Base-by-base conservation (phyloP, 2,888 invertebrate species). In the Idaea aversata region DNA sequence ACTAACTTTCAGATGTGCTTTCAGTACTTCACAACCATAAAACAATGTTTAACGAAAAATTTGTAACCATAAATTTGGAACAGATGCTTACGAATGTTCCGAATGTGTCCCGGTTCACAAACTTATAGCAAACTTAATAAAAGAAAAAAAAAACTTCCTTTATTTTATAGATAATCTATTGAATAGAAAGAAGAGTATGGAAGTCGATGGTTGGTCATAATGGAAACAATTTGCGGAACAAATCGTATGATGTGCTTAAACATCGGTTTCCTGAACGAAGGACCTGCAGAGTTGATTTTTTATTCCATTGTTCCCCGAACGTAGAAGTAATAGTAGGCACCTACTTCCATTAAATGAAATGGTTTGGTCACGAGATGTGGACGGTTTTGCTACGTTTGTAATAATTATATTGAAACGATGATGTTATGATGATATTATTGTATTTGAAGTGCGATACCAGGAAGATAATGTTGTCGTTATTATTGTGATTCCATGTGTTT, bases 231-330 rank as follows among this genome's bases (percentile, higher is more conserved):
- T 84, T 78, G 78, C 72, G 74, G 77, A 80, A 81, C 80, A 82
- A 84, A 85, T 85, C 78, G 81, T 71, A 74, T 73, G 77, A 78
- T 77, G 79, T 75, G 77, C 76, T 74, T 75, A 75, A 77, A 83
- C 79, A 81, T 82, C 79, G 78, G 82, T 85, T 83, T 78, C 77
- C 79, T 66, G 65, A 68, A 61, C 63, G 62, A 63, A 65, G 62
- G 68, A 70, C 67, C 68, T 65, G 68, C 61, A 34, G 67, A 70
- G 62, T 65, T 64, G 70, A 71, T 67, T 72, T 71, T 73, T 59
- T 78, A 77, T 77, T 72, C 75, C 70, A 79, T 80, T 83, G 78
- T 80, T 78, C 75, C 72, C 75, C 69, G 71, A 72, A 77, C 65
- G 72, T 73, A 72, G 69, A 76, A 75, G 76, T 83, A 83, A 85